Conservation (phyloP, 2,113 vertebrate genomes). For the Pelodiscus sinensis region DNA sequence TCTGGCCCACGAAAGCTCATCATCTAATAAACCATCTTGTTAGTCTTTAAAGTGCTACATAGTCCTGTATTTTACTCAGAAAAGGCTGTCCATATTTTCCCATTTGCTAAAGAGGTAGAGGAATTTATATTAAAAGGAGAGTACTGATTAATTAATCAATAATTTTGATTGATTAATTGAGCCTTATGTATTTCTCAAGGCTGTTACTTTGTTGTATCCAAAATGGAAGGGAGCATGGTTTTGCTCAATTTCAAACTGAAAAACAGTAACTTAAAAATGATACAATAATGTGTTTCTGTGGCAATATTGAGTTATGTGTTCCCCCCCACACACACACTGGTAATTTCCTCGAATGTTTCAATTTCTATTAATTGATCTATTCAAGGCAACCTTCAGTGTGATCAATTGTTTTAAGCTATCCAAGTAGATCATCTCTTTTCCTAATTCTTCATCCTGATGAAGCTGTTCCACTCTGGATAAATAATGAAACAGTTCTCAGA, state of each 20-base stretch:
- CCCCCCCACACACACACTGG: background rate
- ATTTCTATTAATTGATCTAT: background rate
- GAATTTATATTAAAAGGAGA: constrained; percentile 11
- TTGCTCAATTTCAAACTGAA: background rate
- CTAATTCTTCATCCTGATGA: background rate
- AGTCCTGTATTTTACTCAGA: too few species aligned
- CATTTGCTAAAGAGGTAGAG: background rate
- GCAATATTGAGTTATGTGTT: rapidly evolving
- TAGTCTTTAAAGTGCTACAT: too few species aligned
- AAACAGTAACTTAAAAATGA: background rate
- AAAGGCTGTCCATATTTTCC: constrained; percentile 46
- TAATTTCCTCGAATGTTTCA: background rate
- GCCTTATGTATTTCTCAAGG: constrained; percentile 48
- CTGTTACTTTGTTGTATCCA: constrained; percentile 1
- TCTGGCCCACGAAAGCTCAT: too few species aligned
- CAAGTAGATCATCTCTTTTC: background rate
- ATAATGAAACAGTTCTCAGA: too few species aligned
- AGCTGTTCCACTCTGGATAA: too few species aligned
- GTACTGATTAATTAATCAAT: too few species aligned
- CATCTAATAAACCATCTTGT: too few species aligned
- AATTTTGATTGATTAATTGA: constrained; percentile 51
- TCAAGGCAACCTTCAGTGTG: background rate
- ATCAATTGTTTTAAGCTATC: background rate
- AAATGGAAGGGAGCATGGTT: background rate
- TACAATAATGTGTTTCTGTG: background rate